Evolutionary conservation across 1,140 invertebrate species (phyloP).

Genomic region (Drusus annulatus): DNA sequence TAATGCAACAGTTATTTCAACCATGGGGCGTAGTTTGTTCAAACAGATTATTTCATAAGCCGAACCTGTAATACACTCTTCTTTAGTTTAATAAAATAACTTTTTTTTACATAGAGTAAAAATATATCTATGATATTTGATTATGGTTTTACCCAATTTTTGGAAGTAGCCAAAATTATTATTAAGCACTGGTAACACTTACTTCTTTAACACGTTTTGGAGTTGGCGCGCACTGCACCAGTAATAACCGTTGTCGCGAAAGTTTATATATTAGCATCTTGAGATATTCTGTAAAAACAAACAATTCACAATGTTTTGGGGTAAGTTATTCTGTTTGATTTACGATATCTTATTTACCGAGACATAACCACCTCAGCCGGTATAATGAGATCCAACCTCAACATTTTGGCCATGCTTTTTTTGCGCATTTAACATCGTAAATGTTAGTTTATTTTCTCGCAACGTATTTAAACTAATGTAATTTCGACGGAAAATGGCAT

Average conservation of each 20-base stretch:
- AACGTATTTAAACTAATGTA: background rate
- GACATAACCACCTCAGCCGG: background rate
- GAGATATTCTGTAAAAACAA: too few species aligned
- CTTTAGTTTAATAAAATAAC: too few species aligned
- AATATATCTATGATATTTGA: too few species aligned
- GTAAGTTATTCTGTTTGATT: slow-evolving; percentile 61
- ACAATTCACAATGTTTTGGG: slow-evolving; percentile 68
- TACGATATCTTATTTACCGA: too few species aligned
- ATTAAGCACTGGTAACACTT: background rate
- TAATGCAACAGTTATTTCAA: too few species aligned
- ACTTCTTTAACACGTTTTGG: background rate
- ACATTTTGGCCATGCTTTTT: slow-evolving; percentile 6
- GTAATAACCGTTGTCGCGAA: background rate
- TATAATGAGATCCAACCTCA: slow-evolving; percentile 15
- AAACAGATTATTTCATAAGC: background rate
- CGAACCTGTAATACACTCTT: too few species aligned
- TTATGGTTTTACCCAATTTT: too few species aligned
- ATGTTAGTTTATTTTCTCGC: background rate
- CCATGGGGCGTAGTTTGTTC: background rate
- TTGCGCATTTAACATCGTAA: background rate
- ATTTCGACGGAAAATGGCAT: background rate
- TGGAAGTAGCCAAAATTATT: background rate
- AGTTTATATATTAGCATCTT: background rate
- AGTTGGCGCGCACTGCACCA: background rate
- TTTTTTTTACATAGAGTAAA: too few species aligned